These are phyloP conservation scores for Caenorhabditis sp. DNA, from an alignment of 2,888 invertebrate genomes.

Conservation along the genomic window DNA sequence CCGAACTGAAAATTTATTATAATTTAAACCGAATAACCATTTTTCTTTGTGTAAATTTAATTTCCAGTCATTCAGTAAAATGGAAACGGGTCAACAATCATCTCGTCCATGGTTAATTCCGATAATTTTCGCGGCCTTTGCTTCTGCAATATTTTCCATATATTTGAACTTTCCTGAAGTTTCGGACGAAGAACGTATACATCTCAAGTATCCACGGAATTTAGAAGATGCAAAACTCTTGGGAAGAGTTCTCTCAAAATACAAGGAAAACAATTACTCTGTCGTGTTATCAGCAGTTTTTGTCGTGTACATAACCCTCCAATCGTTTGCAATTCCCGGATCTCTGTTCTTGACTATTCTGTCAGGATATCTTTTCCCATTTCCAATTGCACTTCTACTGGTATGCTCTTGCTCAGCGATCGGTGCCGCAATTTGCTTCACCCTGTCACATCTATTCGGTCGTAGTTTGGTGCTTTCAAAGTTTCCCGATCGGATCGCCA, in stretches of 20 bases:
- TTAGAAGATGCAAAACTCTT: constrained; percentile 94
- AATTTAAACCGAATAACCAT: too few relatives aligned
- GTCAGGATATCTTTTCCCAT: constrained; percentile 94
- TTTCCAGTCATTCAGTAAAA: neutral
- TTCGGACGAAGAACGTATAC: constrained; percentile 81
- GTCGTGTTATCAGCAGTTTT: constrained; percentile 83
- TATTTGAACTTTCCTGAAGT: constrained; percentile 59
- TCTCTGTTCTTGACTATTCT: constrained; percentile 95
- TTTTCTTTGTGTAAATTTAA: too few relatives aligned
- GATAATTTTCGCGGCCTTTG: constrained; percentile 37
- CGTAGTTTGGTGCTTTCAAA: constrained; percentile 78
- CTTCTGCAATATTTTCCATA: constrained; percentile 41
- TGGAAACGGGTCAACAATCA: constrained; percentile 1
- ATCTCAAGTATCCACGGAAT: constrained; percentile 88
- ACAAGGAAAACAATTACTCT: constrained; percentile 88
- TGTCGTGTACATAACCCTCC: constrained; percentile 90
- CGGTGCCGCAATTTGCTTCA: constrained; percentile 93
- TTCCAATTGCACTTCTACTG: constrained; percentile 84
- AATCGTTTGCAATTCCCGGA: constrained; percentile 99
- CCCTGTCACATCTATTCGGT: constrained; percentile 88
- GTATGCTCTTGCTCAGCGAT: constrained; percentile 87
- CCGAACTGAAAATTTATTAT: too few relatives aligned
- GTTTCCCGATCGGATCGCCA: constrained; percentile 85
- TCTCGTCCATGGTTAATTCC: constrained; percentile 22
- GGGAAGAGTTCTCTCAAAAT: constrained; percentile 85